A percentile compares a stretch with the other conserved stretches of the same genome.
phyloP scores from a whole-genome alignment of 2,888 invertebrate genomes.

The Leptinotarsa tumamoca region DNA sequence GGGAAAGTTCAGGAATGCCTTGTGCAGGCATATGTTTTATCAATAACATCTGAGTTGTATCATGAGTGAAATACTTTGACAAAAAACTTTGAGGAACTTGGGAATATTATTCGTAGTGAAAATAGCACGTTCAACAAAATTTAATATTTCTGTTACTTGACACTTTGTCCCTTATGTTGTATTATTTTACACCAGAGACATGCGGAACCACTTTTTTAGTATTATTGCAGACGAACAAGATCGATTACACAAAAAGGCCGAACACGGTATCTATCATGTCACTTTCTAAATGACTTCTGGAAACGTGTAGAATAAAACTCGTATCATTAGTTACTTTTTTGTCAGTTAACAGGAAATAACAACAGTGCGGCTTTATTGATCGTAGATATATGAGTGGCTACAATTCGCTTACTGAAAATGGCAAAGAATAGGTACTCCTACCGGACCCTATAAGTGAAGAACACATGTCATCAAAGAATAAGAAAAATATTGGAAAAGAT shows the following conservation, averaged over 20 bases:
- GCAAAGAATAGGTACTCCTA: no score
- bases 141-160: conserved; percentile 13
- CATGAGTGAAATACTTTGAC: no score
- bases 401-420: no score
- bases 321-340: conserved; percentile 37
- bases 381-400: not conserved
- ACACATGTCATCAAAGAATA: no score
- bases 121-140: not conserved
- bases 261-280: conserved; percentile 49
- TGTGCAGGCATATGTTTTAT: no score
- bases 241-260: conserved; percentile 59
- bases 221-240: conserved; percentile 55
- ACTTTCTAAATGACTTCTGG: conserved; percentile 45
- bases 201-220: conserved; percentile 58
- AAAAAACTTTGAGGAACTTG: not conserved
- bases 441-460: no score
- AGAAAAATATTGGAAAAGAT: no score
- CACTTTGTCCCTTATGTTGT: conserved; percentile 36
- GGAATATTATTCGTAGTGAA: conserved; percentile 10
- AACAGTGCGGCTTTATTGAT: not conserved
- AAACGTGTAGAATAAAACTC: conserved; percentile 40
- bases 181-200: conserved; percentile 46
- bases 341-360: not conserved
- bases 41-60: no score
- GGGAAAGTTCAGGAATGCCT: no score